phyloP scores from a whole-genome alignment of 2,797 vertebrate genomes.

The Oreortyx pictus region DNA sequence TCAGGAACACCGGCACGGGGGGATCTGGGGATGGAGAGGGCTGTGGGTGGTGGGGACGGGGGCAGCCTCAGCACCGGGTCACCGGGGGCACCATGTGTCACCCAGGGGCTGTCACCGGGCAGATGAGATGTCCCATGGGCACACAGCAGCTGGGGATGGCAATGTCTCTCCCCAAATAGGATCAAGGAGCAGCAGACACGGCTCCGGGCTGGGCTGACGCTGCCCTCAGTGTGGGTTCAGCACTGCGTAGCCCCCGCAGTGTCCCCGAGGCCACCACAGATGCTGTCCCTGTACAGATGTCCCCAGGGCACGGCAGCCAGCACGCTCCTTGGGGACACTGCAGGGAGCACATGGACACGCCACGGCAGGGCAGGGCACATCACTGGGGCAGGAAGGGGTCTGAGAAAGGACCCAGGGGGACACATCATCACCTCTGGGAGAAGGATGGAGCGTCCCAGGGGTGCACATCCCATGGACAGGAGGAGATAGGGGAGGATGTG shows the following conservation, averaged over 20 bases:
- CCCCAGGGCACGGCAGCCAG: neutral
- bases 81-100: neutral
- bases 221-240: neutral
- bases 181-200: neutral
- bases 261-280: neutral
- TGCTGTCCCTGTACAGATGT: neutral
- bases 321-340: neutral
- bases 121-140: neutral
- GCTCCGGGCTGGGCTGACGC: neutral
- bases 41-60: neutral
- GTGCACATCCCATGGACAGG: neutral
- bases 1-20: too few species aligned
- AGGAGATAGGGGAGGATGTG: neutral
- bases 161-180: neutral
- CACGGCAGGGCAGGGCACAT: rapidly evolving
- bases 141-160: neutral
- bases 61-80: neutral
- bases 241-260: neutral
- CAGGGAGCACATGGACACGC: neutral
- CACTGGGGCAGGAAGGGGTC: neutral
- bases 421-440: neutral
- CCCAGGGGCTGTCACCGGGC: neutral
- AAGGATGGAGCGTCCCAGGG: neutral
- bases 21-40: neutral
- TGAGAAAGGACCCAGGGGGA: neutral